A percentile compares a stretch with the other conserved stretches of the same genome.
These are phyloP conservation scores for Beroe forskalii DNA, from an alignment of 37 sponge, comb jelly and placozoan species.

Conservation along the genomic window DNA sequence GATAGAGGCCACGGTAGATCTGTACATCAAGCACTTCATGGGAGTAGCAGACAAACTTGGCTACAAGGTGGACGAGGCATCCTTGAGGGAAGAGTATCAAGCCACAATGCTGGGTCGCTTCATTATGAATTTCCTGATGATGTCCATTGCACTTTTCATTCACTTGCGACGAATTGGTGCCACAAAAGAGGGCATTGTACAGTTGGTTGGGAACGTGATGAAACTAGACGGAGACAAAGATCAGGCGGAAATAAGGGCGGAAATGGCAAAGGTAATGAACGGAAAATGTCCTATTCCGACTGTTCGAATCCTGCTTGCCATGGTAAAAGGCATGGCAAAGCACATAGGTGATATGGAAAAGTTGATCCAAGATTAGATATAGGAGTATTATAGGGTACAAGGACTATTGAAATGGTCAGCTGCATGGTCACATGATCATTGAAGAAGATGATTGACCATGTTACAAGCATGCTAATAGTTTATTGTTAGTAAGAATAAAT, in stretches of 20 bases:
- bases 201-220: neutral
- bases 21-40: neutral
- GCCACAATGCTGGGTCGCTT: neutral
- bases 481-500: too few species aligned
- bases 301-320: too few species aligned
- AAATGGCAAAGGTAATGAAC: too few species aligned
- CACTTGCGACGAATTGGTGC: neutral
- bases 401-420: too few species aligned
- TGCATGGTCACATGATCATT: too few species aligned
- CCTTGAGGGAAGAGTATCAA: neutral
- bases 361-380: too few species aligned
- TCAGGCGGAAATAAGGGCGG: neutral
- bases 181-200: neutral
- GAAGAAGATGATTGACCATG: too few species aligned
- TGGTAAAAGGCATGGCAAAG: too few species aligned
- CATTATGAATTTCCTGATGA: neutral
- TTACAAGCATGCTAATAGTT: too few species aligned
- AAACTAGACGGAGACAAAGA: neutral
- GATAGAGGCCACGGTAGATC: neutral
- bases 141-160: neutral
- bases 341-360: too few species aligned
- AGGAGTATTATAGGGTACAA: too few species aligned
- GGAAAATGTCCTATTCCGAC: too few species aligned
- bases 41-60: neutral
- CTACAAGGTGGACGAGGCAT: neutral